A percentile compares a stretch with the other conserved stretches of the same genome.
phyloP scores from a whole-genome alignment of 2,797 vertebrate species.

The Thripadectes ignobilis region DNA sequence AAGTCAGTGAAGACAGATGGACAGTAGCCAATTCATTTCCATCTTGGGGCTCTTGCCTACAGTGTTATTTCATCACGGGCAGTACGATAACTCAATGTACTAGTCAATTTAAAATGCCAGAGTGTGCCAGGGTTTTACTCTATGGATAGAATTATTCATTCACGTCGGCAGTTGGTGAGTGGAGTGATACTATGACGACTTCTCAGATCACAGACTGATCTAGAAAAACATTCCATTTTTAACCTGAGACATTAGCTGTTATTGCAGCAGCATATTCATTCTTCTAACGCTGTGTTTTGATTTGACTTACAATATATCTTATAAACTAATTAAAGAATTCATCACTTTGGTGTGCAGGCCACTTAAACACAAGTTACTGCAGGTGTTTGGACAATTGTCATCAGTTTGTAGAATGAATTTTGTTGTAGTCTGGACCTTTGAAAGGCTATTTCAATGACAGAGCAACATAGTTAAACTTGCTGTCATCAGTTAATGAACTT shows the following conservation, averaged over 20 bases:
- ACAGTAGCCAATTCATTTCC: conserved; percentile 35
- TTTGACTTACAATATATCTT: conserved; percentile 19
- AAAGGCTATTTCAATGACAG: background rate
- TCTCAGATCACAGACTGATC: conserved; percentile 23
- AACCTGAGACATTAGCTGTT: background rate
- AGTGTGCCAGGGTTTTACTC: conserved; percentile 44
- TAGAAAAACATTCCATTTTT: conserved; percentile 36
- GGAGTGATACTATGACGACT: conserved; percentile 10
- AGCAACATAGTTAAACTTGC: background rate
- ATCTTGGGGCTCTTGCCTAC: conserved; percentile 6
- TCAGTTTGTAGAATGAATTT: background rate
- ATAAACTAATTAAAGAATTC: conserved; percentile 37
- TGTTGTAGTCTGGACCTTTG: conserved; percentile 23
- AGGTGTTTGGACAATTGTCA: conserved; percentile 22
- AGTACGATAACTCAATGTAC: conserved; percentile 38
- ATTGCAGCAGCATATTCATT: background rate
- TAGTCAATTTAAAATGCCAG: conserved; percentile 48
- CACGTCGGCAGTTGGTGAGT: conserved; percentile 5
- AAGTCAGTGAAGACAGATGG: conserved; percentile 34
- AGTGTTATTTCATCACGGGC: conserved; percentile 10
- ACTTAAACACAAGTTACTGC: background rate
- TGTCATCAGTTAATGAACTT: background rate
- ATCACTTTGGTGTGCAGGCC: background rate
- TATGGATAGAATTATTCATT: conserved; percentile 56
- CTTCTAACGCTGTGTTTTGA: conserved; percentile 1